Evolutionary conservation across 2,797 vertebrate species (phyloP).

Genomic region (Gallinago solitaria): DNA sequence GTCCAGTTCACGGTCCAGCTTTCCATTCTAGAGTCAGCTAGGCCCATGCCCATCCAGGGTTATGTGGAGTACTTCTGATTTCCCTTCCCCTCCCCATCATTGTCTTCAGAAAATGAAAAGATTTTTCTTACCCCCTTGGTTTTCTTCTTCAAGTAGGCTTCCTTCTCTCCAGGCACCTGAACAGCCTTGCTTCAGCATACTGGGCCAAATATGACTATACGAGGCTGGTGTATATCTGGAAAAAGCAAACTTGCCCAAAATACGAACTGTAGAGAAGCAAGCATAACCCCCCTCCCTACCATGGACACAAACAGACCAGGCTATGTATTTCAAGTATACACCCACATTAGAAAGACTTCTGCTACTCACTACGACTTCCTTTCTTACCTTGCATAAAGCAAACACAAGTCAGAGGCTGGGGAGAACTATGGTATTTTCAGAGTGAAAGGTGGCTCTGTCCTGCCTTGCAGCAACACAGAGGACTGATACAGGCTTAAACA

Average conservation of each 20-base stretch:
- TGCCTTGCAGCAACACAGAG: fast-evolving
- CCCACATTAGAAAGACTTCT: neutral
- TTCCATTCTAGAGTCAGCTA: neutral
- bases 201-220: fast-evolving
- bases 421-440: fast-evolving
- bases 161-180: neutral
- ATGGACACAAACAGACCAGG: fast-evolving
- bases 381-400: fast-evolving
- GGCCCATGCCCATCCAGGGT: neutral
- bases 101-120: neutral
- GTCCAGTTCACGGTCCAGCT: neutral
- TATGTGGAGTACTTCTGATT: neutral
- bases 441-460: fast-evolving
- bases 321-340: neutral
- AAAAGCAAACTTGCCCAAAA: neutral
- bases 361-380: neutral
- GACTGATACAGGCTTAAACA: fast-evolving
- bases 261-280: neutral
- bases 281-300: fast-evolving
- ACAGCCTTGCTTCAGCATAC: fast-evolving
- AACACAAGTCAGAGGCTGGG: fast-evolving
- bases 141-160: neutral
- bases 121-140: neutral
- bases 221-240: neutral
- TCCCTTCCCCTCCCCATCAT: fast-evolving